phyloP scores from a whole-genome alignment of 1,140 invertebrate genomes.

The Hesperophylax magnus region DNA sequence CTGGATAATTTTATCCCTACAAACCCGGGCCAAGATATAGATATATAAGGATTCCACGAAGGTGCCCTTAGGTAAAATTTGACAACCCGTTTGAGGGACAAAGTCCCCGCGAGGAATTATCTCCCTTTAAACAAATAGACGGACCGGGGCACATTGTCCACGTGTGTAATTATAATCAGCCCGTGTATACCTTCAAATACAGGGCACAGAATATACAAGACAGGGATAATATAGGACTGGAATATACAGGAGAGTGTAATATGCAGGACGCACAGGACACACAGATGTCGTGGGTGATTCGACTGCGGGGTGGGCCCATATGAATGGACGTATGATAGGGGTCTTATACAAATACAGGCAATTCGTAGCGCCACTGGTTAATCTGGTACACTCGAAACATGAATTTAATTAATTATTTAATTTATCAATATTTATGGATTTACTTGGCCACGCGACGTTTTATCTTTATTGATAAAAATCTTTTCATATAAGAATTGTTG shows the following conservation, averaged over 20 bases:
- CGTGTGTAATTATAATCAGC: conserved; percentile 32
- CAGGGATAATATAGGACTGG: too few relatives aligned
- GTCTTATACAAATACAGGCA: conserved; percentile 50
- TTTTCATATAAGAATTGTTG: too few relatives aligned
- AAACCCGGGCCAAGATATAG: too few relatives aligned
- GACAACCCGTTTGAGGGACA: conserved; percentile 40
- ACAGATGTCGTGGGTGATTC: conserved; percentile 24
- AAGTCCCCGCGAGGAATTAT: conserved; percentile 45
- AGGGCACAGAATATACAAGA: too few relatives aligned
- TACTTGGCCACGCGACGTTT: not conserved
- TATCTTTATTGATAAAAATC: not conserved
- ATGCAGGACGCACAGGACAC: not conserved
- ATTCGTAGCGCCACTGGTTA: conserved; percentile 33
- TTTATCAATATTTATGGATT: not conserved
- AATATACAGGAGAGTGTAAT: too few relatives aligned
- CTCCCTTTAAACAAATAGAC: conserved; percentile 48
- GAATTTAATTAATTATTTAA: not conserved
- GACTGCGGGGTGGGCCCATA: conserved; percentile 27
- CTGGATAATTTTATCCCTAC: too few relatives aligned
- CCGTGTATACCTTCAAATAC: conserved; percentile 1
- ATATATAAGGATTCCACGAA: not conserved
- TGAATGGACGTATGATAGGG: conserved; percentile 50
- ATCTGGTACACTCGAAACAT: conserved; percentile 30
- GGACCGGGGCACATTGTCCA: not conserved
- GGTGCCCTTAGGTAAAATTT: conserved; percentile 17